These are phyloP conservation scores for Ceyx cyanopectus DNA, from an alignment of 2,113 vertebrate species.

Conservation along the genomic window DNA sequence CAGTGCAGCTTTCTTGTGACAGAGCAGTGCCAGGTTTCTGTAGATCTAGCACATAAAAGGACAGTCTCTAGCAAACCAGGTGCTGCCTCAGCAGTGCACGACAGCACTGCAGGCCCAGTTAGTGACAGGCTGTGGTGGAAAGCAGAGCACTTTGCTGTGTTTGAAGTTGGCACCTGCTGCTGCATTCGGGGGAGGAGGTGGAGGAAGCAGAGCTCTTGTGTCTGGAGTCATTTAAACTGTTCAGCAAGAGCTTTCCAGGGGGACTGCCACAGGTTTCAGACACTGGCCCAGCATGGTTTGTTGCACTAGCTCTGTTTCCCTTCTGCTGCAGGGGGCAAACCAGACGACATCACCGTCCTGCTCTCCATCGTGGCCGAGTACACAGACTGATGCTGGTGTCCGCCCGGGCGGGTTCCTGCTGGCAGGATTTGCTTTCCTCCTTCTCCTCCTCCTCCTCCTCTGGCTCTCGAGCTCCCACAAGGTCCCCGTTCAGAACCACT, in stretches of 20 bases:
- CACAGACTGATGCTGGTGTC: constrained; percentile 84
- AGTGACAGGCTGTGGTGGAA: neutral
- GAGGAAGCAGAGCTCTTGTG: neutral
- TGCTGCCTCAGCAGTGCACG: neutral
- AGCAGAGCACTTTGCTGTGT: neutral
- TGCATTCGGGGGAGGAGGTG: neutral
- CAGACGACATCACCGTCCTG: constrained; percentile 98
- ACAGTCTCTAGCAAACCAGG: neutral
- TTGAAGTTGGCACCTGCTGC: neutral
- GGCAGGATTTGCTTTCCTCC: constrained; percentile 84
- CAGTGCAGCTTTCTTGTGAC: neutral
- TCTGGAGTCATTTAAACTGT: neutral
- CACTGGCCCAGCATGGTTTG: neutral
- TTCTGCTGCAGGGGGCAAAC: constrained; percentile 89
- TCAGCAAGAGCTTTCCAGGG: rapidly evolving
- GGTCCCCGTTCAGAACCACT: constrained; percentile 73
- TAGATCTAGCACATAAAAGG: neutral
- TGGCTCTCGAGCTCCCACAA: constrained; percentile 9
- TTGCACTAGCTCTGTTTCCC: neutral
- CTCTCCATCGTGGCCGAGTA: constrained; percentile 98
- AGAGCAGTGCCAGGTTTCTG: neutral
- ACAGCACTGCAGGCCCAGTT: neutral
- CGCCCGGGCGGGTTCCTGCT: constrained; percentile 84
- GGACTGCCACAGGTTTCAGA: rapidly evolving
- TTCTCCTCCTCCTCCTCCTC: neutral